Conservation (phyloP, 2,113 vertebrate species). For the Phaetusa simplex region DNA sequence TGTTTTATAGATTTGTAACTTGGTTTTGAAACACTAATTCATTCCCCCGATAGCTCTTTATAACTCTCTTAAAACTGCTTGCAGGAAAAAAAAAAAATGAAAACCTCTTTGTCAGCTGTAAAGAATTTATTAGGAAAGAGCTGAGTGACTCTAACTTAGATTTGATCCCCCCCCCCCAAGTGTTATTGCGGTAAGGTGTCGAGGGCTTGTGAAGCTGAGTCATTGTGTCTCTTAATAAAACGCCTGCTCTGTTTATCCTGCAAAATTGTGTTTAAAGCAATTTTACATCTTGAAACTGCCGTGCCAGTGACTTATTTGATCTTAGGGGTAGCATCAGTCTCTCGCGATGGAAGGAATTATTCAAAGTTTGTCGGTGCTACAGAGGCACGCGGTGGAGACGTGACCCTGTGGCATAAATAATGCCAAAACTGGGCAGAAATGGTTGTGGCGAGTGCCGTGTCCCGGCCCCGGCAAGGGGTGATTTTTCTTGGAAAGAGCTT, state of each 20-base stretch:
- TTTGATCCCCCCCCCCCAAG: background rate
- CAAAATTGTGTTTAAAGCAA: background rate
- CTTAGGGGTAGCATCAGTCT: background rate
- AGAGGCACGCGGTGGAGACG: background rate
- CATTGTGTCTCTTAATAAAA: background rate
- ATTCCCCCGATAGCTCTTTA: slow-evolving; percentile 12
- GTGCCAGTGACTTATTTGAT: background rate
- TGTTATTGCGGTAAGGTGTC: background rate
- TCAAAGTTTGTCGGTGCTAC: background rate
- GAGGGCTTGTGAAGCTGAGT: background rate
- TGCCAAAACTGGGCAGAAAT: background rate
- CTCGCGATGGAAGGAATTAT: rapidly evolving
- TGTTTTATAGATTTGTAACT: slow-evolving; percentile 66
- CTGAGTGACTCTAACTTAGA: slow-evolving; percentile 21
- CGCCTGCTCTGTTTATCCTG: background rate
- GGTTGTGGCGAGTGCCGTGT: background rate
- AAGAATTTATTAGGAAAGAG: background rate
- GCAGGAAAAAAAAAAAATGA: background rate
- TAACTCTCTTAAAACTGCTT: slow-evolving; percentile 10
- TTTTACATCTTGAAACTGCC: background rate
- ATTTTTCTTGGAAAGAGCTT: background rate
- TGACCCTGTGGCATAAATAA: background rate
- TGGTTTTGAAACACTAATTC: slow-evolving; percentile 57
- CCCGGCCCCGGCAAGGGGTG: background rate
- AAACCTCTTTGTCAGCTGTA: background rate